Evolutionary conservation across 2,888 invertebrate genomes (phyloP), one percentile per base, ranked within the genome.

Genomic region (Troides oblongomaculatus): DNA sequence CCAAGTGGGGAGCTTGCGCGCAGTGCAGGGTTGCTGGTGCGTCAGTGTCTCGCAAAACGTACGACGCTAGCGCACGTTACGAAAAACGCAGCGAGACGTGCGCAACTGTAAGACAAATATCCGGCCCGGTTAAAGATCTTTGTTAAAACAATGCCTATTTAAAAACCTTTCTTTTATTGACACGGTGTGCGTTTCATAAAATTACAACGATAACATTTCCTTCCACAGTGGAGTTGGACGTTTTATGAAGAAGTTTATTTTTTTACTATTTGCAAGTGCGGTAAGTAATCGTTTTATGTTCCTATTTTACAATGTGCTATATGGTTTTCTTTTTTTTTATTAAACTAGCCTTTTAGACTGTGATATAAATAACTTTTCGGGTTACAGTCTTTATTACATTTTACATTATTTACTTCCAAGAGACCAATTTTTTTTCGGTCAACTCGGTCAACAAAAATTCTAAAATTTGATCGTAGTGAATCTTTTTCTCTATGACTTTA

Each of bases 191-290:
- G 70, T 66, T 70, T 65, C 62, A 62, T 65, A 62, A 59, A 61
- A 64, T 69, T 50, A 64, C 36, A 21, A 39, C 73, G 72, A 77
- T 75, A 75, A 78, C 25, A 74, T 75, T 76, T 72, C 62, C 72
- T 74, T 77, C 69, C 74, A 58, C 58, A 72, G 76, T 75, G 76
- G 67, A 76, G 73, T 72, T 69, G 62, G 68, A 71, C 71, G 74
- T 65, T 76, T 74, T 74, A 74, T 75, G 81, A 81, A 81, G 81
- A 83, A 79, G 75, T 81, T 81, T 56, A 23, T 58, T 58, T 58
- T 84, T 84, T 80, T 81, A 84, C 84, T 80, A 80, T 88, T 88
- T 83, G 77, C 79, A 77, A 82, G 74, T 81, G 76, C 78, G 87
- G 90, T 89, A 79, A 87, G 88, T 85, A 74, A 73, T 12, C n/a